Base-by-base conservation (phyloP, 1,140 invertebrate species). In the Drosophila lini region DNA sequence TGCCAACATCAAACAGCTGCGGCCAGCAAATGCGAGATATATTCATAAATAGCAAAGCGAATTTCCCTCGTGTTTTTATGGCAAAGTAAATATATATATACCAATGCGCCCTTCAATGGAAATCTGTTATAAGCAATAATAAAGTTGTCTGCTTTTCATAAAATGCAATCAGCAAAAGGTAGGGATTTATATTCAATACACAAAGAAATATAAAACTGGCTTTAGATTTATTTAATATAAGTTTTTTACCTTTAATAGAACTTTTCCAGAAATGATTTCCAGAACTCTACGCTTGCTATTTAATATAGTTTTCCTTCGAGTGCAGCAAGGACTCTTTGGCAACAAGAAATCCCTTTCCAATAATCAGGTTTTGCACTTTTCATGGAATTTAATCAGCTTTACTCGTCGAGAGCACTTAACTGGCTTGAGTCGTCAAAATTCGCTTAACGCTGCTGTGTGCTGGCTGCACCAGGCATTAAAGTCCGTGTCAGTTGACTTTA, bases 1-100 rank as follows among this genome's bases (percentile, higher is more conserved):
- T 69, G 52, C 28, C 50, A 58, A 58, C 50, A 57, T 69, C 25
- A 70, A 70, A 70, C 68, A 69, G 63, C 41, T 63, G 62, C 60
- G 41, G 38, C 47, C 47, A 5, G 15, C 22, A 19, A 19, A 16
- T 5, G 11, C 13, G 8, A 34, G 15, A 42, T 19, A n/a, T 19
- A 32, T 31, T 25, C 36, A 55, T 55, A 41, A 13, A 53, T 69
- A 42, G 32, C 25, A 13, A 32, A 13, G 22, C 59, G 11, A 47
- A 67, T 22, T 32, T 25, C 32, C 16, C 11, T 36, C 34, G 15
- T 16, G 28, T 65, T 36, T 52, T 38, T n/a, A 63, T 15, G 16
- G 11, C n/a, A 64, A 32, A 65, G 10, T 11, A 32, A 47, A 22
- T 22, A 31, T 47, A 16, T 25, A 16, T 25, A 38, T 55, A 13